Conservation (phyloP, 1,140 invertebrate species). For the Globodera ellingtonae region DNA sequence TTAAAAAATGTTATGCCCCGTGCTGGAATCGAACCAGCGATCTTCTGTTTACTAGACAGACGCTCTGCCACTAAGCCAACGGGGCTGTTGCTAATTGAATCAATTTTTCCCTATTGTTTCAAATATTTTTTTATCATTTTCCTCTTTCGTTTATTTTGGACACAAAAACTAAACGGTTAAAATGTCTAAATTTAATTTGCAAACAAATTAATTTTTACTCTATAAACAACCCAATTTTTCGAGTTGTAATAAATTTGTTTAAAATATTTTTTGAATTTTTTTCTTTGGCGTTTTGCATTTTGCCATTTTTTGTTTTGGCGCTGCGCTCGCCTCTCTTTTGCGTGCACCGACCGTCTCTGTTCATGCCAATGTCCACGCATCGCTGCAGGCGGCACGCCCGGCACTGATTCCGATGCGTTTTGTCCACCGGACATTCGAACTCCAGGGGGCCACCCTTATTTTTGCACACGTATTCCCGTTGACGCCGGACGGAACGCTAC, state of each 20-base stretch:
- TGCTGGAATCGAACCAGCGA: conserved; percentile 61
- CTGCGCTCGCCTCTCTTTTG: background rate
- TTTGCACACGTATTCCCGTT: conserved; percentile 92
- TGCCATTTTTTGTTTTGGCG: background rate
- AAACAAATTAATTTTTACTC: too few species aligned
- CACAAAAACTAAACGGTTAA: too few species aligned
- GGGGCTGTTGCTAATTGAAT: background rate
- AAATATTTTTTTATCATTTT: too few species aligned
- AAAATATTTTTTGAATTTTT: too few species aligned
- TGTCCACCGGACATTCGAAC: conserved; percentile 88
- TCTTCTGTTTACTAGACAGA: conserved; percentile 64
- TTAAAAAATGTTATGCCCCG: conserved; percentile 44
- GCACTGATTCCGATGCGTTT: conserved; percentile 77
- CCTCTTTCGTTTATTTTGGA: too few species aligned
- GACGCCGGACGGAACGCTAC: conserved; percentile 88
- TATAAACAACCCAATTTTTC: too few species aligned
- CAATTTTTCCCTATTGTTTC: too few species aligned
- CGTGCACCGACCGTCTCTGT: conserved; percentile 29
- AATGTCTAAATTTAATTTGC: too few species aligned
- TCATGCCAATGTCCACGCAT: conserved; percentile 69
- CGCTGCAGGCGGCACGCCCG: conserved; percentile 70
- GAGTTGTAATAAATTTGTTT: too few species aligned
- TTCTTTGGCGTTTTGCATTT: too few species aligned
- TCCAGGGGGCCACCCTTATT: conserved; percentile 71
- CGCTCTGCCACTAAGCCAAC: conserved; percentile 48